Base-by-base conservation (phyloP, 2,888 invertebrate genomes). In the Hermodice carunculata region DNA sequence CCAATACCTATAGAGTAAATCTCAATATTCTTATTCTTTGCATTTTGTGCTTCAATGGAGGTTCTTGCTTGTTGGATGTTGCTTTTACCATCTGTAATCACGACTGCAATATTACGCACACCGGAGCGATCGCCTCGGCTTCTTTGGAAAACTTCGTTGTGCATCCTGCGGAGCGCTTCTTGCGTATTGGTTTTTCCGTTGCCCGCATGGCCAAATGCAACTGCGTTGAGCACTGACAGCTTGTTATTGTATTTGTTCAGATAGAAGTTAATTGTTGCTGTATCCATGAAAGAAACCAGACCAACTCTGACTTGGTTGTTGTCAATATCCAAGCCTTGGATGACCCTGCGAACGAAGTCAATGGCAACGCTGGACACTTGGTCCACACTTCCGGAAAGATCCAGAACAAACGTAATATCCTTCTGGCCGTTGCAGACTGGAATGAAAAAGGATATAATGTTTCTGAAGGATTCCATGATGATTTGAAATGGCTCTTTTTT, bases 351-450 rank as follows among this genome's bases (percentile, higher is more conserved):
- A 3, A 67, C 32, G 29, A 70, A 68, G 19, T 44, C 48, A 14
- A 61, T 59, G 42, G 57, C 54, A 43, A 53, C 46, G 40, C 32
- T 42, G 65, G 65, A 70, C 60, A 62, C 56, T 24, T 52, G 28
- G 44, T 51, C 44, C 28, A 69, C 64, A n/a, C 59, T 53, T 1
- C 69, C 57, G 5, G 68, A 69, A 2, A 44, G 52, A 49, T 71
- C 71, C 34, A 71, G 43, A 28, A 69, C 48, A n/a, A 71, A 56
- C 3, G 62, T 63, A 29, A 69, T 61, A 52, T 71, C 71, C 4
- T 62, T 57, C 5, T 29, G 37, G 17, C 44, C 56, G 1, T 46
- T 49, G 44, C 70, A 70, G n/a, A 59, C 65, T 61, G 34, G n/a
- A n/a, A n/a, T n/a, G n/a, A n/a, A n/a, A n/a, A n/a, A n/a, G n/a